phyloP scores from a whole-genome alignment of 1,140 invertebrate genomes.

The Macrocentrus cingulum region DNA sequence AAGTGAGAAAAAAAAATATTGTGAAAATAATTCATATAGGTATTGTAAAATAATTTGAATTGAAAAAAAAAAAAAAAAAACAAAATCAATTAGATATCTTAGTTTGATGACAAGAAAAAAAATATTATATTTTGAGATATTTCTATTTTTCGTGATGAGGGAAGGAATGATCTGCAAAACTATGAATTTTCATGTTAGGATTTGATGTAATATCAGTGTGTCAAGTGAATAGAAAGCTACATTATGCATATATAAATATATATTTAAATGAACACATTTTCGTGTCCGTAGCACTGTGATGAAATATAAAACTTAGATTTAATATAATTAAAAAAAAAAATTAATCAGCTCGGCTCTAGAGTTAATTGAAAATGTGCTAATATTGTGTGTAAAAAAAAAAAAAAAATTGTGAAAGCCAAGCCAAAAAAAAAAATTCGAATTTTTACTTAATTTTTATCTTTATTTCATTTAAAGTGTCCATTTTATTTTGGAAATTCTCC shows the following conservation, averaged over 20 bases:
- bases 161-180: conserved; percentile 2
- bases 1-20: too few species aligned
- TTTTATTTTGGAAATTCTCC: too few species aligned
- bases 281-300: conserved; percentile 61
- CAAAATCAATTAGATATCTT: neutral
- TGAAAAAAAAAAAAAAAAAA: neutral
- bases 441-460: too few species aligned
- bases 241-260: conserved; percentile 52
- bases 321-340: conserved; percentile 48
- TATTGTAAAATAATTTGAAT: too few species aligned
- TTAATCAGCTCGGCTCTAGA: conserved; percentile 10
- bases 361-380: conserved; percentile 38
- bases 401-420: neutral
- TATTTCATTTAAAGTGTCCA: too few species aligned
- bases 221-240: conserved; percentile 29
- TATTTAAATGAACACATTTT: conserved; percentile 56
- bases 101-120: conserved; percentile 3
- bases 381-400: conserved; percentile 26
- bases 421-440: conserved; percentile 10
- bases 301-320: conserved; percentile 59
- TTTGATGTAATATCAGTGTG: conserved; percentile 5
- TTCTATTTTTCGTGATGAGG: conserved; percentile 25
- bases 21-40: conserved; percentile 4
- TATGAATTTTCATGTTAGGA: neutral
- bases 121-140: conserved; percentile 23